Evolutionary conservation across 2,888 invertebrate species (phyloP), one percentile per base, ranked within the genome.

Genomic region (Antitype chi): DNA sequence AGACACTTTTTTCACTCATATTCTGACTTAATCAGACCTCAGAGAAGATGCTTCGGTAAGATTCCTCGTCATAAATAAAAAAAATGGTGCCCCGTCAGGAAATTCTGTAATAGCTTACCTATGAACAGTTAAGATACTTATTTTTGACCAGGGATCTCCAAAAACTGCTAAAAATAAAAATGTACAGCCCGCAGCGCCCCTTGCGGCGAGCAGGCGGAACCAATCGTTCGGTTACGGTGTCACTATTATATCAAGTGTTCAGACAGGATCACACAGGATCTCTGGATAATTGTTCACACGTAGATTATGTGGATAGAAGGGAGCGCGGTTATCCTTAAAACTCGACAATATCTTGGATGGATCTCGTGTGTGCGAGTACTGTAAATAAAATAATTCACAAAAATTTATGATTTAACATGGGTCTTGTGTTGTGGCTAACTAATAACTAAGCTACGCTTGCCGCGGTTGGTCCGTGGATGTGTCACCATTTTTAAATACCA

Each of bases 171-270:
- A 85, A 78, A 85, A 82, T 64, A 85, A 85, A 75, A 88, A 85
- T 70, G 68, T 74, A 87, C 82, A 87, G 88, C 89, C 87, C 85
- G 88, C 88, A 90, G 92, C 89, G 90, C 91, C 87, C 86, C 91
- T 89, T 67, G 86, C 87, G 90, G 91, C 86, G 85, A 87, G 86
- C 82, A 87, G 84, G 90, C 90, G 92, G 90, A 92, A 91, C 94
- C 84, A 93, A 94, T 94, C 92, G 90, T 81, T 92, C 84, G 76
- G 91, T 78, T 86, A 89, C 88, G 91, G 87, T 85, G 84, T 86
- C 81, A 80, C 80, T 84, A 83, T 86, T 85, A 88, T 87, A 84
- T 83, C 82, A 84, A 85, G 68, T 81, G 43, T 80, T 78, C 68
- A 69, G 80, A 80, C 75, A 71, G 75, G 74, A 83, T 81, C 69